phyloP scores from a whole-genome alignment of 2,113 vertebrate species.

The Lepus timidus region DNA sequence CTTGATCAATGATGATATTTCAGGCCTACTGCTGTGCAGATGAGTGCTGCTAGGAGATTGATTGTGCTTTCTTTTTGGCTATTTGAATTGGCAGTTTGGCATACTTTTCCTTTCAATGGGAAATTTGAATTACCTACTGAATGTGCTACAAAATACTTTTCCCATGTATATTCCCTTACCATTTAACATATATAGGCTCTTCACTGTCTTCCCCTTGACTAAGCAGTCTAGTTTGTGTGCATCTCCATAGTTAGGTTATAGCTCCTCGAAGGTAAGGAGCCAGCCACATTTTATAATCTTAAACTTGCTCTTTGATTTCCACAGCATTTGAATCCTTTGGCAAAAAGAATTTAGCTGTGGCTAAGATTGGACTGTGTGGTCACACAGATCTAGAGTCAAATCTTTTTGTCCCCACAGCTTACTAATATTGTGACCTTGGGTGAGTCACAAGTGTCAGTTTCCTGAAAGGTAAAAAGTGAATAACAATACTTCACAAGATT shows the following conservation, averaged over 20 bases:
- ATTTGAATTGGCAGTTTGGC: conserved; percentile 38
- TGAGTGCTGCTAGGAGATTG: conserved; percentile 2
- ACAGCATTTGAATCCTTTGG: not conserved
- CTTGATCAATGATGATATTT: conserved; percentile 38
- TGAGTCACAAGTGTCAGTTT: conserved; percentile 48
- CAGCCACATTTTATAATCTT: conserved; percentile 39
- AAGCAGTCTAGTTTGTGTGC: not conserved
- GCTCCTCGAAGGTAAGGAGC: not conserved
- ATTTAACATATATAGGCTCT: conserved; percentile 52
- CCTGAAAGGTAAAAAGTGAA: not conserved
- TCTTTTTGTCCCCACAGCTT: not conserved
- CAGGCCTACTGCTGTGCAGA: not conserved
- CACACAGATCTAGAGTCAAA: conserved; percentile 4
- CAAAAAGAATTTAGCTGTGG: not conserved
- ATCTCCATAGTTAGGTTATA: not conserved
- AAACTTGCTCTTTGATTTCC: not conserved
- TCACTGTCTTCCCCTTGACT: conserved; percentile 41
- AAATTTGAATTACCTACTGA: conserved; percentile 61
- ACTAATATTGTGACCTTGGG: not conserved
- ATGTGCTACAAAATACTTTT: conserved; percentile 47
- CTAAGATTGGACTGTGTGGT: conserved; percentile 27
- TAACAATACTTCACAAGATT: not conserved
- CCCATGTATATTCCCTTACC: conserved; percentile 39
- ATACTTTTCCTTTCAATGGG: conserved; percentile 57
- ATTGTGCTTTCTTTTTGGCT: conserved; percentile 48